phyloP scores from a whole-genome alignment of 2,888 invertebrate species.

The Netelia inedita region DNA sequence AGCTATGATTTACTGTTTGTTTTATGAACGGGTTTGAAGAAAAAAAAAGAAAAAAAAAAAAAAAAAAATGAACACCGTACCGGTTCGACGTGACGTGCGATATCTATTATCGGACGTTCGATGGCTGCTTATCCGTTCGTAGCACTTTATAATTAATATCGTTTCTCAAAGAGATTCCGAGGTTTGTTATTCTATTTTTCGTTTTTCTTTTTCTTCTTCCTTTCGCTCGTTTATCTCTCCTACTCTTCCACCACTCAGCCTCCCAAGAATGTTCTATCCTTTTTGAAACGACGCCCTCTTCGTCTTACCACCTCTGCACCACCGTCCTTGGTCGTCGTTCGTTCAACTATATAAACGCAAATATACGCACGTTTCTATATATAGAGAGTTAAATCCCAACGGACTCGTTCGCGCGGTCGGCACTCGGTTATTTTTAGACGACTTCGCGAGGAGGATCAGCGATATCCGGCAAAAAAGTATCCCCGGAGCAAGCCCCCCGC shows the following conservation, averaged over 20 bases:
- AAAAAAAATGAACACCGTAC: too few species aligned
- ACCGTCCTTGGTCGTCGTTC: conserved; percentile 44
- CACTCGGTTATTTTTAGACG: conserved; percentile 77
- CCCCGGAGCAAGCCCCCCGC: conserved; percentile 23
- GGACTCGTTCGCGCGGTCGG: conserved; percentile 75
- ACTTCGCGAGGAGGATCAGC: conserved; percentile 49
- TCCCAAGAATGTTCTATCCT: conserved; percentile 36
- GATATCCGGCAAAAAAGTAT: conserved; percentile 59
- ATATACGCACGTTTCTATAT: neutral
- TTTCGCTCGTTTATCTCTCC: neutral
- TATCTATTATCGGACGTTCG: neutral
- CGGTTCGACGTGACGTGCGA: neutral
- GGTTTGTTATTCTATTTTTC: conserved; percentile 3
- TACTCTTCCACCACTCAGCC: conserved; percentile 26
- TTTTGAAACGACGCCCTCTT: conserved; percentile 12
- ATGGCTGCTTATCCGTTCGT: neutral
- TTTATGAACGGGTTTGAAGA: neutral
- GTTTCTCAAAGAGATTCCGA: neutral
- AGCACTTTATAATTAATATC: neutral
- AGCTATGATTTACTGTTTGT: neutral
- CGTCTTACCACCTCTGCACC: neutral
- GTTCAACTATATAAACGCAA: neutral
- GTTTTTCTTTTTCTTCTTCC: conserved; percentile 17
- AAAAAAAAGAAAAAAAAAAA: too few species aligned
- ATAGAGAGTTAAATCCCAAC: conserved; percentile 46